Base-by-base conservation (phyloP, 2,888 invertebrate genomes). In the Netelia melanura region DNA sequence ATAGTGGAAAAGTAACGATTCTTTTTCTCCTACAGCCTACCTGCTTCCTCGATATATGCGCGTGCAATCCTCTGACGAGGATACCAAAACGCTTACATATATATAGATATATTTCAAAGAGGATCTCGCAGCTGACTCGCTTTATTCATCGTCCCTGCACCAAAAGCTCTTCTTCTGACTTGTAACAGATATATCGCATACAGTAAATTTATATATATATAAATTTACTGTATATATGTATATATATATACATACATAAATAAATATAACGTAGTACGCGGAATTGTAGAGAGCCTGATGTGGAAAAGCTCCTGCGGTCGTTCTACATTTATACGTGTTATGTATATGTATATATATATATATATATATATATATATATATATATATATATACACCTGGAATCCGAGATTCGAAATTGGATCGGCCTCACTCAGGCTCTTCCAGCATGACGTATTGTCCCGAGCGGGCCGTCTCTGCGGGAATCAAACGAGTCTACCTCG, bases 401-500 rank as follows among this genome's bases (percentile, higher is more conserved):
- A 80, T 81, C 75, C 38, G 74, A 82, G 80, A 83, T 84, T 80
- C 77, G 78, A 84, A 87, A 87, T 87, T 87, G 83, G 83, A 86
- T 86, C 83, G 82, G 56, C 54, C 75, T 70, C 75, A 78, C 78
- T 79, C 52, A 43, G 30, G 61, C 30, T 76, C 75, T 82, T 75
- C 62, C 65, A 52, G 79, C 86, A 86, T 87, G 86, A 84, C 78
- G 82, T 84, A 86, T 85, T 86, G 87, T 86, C 80, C 58, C 64
- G 61, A 58, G 64, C 72, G 67, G 52, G 38, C 48, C 54, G 75
- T 85, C 80, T 85, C 85, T 67, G 21, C 75, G 85, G 85, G 79
- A 85, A 76, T 85, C 72, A 71, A 76, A 75, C 67, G 54, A 44
- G 67, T 79, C 52, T 58, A 52, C 70, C 77, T 14, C 43, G 52